Evolutionary conservation across 2,888 invertebrate species (phyloP), one percentile per base, ranked within the genome.

Genomic region (Dichetophora obliterata): DNA sequence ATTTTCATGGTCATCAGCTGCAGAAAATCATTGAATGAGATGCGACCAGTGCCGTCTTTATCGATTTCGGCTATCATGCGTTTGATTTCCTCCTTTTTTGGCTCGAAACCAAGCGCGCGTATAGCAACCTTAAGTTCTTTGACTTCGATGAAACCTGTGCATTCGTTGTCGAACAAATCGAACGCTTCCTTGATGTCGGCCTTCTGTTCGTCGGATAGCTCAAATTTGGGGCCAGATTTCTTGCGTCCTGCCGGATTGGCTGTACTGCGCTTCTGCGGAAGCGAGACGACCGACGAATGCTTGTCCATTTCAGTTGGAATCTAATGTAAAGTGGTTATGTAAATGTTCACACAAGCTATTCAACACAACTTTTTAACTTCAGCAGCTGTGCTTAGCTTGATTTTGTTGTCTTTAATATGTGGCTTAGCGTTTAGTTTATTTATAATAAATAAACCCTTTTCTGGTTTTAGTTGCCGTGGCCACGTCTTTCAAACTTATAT

Each of bases 61-160:
- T 98, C 97, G 80, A 97, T 94, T 89, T 97, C 96, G 2, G 94
- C 93, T 81, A 96, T 93, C 93, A 99, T 95, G 86, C 95, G 96
- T 89, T 98, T 98, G 24, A 99, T 96, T 91, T 99, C 98, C 87
- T 98, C 98, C 87, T 98, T 98, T 85, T 96, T 96, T 0, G 98
- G 98, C 88, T 99, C 99, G 90, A 98, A 98, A 0, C 99, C 99
- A 16, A 99, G 90, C 0, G 99, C 98, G 81, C 98, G 91, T 85
- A 99, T 96, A 1, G 98, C 98, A 27, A 98, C 97, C 91, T 98
- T 98, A 19, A 98, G 89, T 88, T 98, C 97, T 89, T 97, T 97
- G 0, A 95, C 93, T 85, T 97, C 96, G 84, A 98, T 97, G 86
- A 93, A 92, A 3, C 98, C 98, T 65, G 94, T 93, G 27, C 94